Evolutionary conservation across 2,888 invertebrate species (phyloP).

Genomic region (Physocephala rufipes): DNA sequence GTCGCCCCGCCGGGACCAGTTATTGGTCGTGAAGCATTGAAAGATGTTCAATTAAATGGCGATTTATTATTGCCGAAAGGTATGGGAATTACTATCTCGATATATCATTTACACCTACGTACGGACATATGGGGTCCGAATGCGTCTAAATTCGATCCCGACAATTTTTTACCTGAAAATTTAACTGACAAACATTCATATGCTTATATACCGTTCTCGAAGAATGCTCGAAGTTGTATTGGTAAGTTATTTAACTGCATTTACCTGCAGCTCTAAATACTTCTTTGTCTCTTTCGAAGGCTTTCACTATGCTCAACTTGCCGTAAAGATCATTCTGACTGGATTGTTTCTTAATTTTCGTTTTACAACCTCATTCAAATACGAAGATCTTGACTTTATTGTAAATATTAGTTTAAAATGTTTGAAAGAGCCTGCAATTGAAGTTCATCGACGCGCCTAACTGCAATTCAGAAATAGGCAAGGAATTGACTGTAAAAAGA

Average conservation of each 20-base stretch:
- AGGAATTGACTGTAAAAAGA: too few relatives aligned
- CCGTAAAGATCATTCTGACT: constrained; percentile 42
- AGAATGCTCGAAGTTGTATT: constrained; percentile 53
- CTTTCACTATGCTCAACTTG: constrained; percentile 47
- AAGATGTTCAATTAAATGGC: constrained; percentile 41
- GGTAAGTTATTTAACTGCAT: too few relatives aligned
- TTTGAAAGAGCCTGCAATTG: constrained; percentile 39
- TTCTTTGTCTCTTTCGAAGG: constrained; percentile 40
- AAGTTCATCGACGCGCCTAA: constrained; percentile 41
- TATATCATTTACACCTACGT: constrained; percentile 48
- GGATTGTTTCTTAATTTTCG: constrained; percentile 44
- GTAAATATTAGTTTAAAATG: constrained; percentile 38
- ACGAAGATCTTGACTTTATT: constrained; percentile 40
- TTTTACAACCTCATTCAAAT: constrained; percentile 42
- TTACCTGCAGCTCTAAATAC: too few relatives aligned
- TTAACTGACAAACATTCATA: constrained; percentile 46
- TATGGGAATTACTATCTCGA: constrained; percentile 43
- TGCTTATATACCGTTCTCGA: constrained; percentile 53
- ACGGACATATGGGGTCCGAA: constrained; percentile 51
- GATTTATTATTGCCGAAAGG: constrained; percentile 46
- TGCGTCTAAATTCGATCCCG: constrained; percentile 49
- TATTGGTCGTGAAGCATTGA: constrained; percentile 45
- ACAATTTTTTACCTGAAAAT: constrained; percentile 49
- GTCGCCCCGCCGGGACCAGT: constrained; percentile 48
- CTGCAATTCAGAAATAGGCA: too few relatives aligned